A percentile compares a stretch with the other conserved stretches of the same genome.
Evolutionary conservation across 2,888 invertebrate genomes (phyloP).

Genomic region (Tholera decimalis): DNA sequence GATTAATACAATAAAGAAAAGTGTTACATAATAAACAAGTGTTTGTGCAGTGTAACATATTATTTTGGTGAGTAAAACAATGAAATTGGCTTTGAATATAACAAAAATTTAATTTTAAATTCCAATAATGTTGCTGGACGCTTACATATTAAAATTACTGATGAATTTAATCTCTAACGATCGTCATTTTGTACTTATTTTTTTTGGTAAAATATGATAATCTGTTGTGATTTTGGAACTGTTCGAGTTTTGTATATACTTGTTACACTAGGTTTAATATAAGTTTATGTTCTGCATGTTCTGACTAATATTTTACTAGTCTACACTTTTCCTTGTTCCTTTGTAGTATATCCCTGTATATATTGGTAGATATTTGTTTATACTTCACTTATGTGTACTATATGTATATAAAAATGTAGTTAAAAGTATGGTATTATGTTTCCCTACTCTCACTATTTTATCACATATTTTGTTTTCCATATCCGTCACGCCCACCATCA

Average conservation of each 20-base stretch:
- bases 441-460: background rate
- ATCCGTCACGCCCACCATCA: slow-evolving; percentile 31
- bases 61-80: slow-evolving; percentile 65
- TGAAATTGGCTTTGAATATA: slow-evolving; percentile 54
- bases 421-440: slow-evolving; percentile 6
- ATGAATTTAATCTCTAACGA: slow-evolving; percentile 57
- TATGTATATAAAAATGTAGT: slow-evolving; percentile 8
- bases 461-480: slow-evolving; percentile 4
- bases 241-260: slow-evolving; percentile 14
- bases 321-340: slow-evolving; percentile 20
- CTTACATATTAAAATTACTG: slow-evolving; percentile 67
- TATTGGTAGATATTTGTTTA: slow-evolving; percentile 46
- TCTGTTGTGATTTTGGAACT: background rate
- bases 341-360: slow-evolving; percentile 36
- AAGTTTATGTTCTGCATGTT: slow-evolving; percentile 33
- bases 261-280: slow-evolving; percentile 9
- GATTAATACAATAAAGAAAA: slow-evolving; percentile 14
- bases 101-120: slow-evolving; percentile 56
- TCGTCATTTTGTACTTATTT: slow-evolving; percentile 24
- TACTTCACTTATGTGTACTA: slow-evolving; percentile 21
- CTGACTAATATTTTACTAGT: slow-evolving; percentile 38
- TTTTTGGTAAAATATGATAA: slow-evolving; percentile 19
- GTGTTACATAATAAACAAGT: slow-evolving; percentile 51
- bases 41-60: slow-evolving; percentile 62
- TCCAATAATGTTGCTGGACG: slow-evolving; percentile 56